A percentile compares a stretch with the other conserved stretches of the same genome.
Conservation (phyloP, 2,888 invertebrate genomes). For the Hypomecis punctinalis region DNA sequence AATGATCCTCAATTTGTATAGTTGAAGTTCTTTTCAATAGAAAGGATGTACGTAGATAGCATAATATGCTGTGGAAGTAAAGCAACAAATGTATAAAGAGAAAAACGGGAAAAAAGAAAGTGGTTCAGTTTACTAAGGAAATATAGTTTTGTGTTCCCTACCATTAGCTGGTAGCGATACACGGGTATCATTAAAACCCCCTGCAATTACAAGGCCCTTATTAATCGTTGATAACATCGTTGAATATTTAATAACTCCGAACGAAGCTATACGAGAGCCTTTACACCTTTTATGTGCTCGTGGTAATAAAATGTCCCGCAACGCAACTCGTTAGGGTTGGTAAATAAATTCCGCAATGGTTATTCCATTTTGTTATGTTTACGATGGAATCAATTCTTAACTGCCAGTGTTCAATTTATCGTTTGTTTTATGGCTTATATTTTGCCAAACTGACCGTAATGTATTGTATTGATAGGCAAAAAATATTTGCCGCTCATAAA, state of each 20-base stretch:
- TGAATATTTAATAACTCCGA: slow-evolving; percentile 58
- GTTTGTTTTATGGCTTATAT: slow-evolving; percentile 50
- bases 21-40: no score
- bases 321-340: slow-evolving; percentile 51
- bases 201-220: slow-evolving; percentile 64
- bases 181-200: slow-evolving; percentile 34
- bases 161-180: slow-evolving; percentile 14
- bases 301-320: slow-evolving; percentile 55
- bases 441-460: slow-evolving; percentile 32
- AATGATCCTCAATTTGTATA: no score
- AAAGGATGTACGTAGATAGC: no score
- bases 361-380: slow-evolving; percentile 57
- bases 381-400: slow-evolving; percentile 56
- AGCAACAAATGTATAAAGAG: background rate
- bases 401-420: slow-evolving; percentile 52
- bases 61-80: no score
- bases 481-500: background rate
- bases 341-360: slow-evolving; percentile 56
- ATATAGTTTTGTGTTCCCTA: slow-evolving; percentile 2
- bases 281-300: slow-evolving; percentile 58
- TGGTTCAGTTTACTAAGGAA: background rate
- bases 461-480: slow-evolving; percentile 25
- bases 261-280: slow-evolving; percentile 49
- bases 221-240: slow-evolving; percentile 64
- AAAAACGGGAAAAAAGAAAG: background rate